phyloP scores from a whole-genome alignment of 1,140 invertebrate species.

The Conus ventricosus region DNA sequence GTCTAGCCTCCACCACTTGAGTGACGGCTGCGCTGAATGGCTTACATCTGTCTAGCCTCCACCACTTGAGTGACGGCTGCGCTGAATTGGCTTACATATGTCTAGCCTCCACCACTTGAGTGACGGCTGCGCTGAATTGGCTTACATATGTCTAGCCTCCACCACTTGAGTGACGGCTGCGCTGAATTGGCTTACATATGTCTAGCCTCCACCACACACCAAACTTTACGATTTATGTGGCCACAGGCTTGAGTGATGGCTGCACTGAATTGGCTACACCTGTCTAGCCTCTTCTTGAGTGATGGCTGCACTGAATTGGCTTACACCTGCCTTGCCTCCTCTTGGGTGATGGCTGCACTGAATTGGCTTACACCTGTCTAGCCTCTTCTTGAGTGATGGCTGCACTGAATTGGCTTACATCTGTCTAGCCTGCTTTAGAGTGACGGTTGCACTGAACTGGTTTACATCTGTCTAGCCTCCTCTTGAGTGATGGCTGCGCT shows the following conservation, averaged over 20 bases:
- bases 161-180: neutral
- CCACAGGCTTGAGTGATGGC: neutral
- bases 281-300: too few relatives aligned
- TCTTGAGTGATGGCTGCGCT: too few relatives aligned
- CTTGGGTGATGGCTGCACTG: too few relatives aligned
- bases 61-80: neutral
- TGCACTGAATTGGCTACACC: neutral
- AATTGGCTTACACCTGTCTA: too few relatives aligned
- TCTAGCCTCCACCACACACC: too few relatives aligned
- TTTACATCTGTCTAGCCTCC: too few relatives aligned
- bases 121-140: neutral
- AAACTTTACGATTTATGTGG: neutral
- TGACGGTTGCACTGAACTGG: too few relatives aligned
- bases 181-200: neutral
- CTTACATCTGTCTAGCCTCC: neutral
- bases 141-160: neutral
- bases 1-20: neutral
- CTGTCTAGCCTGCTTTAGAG: too few relatives aligned
- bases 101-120: neutral
- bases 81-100: neutral
- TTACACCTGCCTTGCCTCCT: too few relatives aligned
- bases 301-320: too few relatives aligned
- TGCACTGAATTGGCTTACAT: neutral
- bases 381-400: neutral
- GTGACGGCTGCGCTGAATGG: neutral